phyloP scores from a whole-genome alignment of 1,140 invertebrate species.

The Nomia melanderi region DNA sequence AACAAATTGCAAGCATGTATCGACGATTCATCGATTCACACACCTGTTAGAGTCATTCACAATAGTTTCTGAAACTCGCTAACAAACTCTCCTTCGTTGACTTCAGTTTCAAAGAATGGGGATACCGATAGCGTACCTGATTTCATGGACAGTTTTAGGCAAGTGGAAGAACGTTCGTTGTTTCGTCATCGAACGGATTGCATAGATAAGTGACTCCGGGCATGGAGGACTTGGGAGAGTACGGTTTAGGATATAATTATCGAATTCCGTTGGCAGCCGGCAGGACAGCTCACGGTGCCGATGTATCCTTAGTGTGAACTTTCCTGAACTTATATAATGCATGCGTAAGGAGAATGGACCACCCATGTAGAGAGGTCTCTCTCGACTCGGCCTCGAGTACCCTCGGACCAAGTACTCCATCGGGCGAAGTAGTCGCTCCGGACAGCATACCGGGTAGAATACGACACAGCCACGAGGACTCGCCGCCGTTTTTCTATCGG shows the following conservation, averaged over 20 bases:
- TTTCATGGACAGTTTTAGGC: too few species aligned
- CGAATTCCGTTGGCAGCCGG: constrained; percentile 46
- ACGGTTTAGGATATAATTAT: constrained; percentile 59
- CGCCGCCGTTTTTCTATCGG: constrained; percentile 49
- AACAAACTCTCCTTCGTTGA: too few species aligned
- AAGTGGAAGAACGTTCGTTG: too few species aligned
- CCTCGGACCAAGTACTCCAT: constrained; percentile 77
- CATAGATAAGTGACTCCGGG: not conserved
- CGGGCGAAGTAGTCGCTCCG: constrained; percentile 66
- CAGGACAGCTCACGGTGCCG: constrained; percentile 27
- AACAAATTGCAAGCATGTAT: too few species aligned
- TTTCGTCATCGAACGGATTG: too few species aligned
- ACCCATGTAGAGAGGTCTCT: constrained; percentile 76
- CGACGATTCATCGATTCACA: too few species aligned
- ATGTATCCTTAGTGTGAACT: constrained; percentile 62
- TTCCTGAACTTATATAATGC: constrained; percentile 74
- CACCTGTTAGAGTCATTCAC: too few species aligned
- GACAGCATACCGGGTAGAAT: constrained; percentile 71
- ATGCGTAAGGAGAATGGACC: constrained; percentile 78
- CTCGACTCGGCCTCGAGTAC: constrained; percentile 74
- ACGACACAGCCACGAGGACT: constrained; percentile 65
- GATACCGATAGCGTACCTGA: too few species aligned
- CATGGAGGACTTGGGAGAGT: constrained; percentile 12
- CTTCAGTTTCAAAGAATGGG: too few species aligned
- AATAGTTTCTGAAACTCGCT: too few species aligned